Percentiles rank a stretch among this genome's conserved stretches.
phyloP scores from a whole-genome alignment of 1,140 invertebrate genomes.

The Eriocheir sinensis region DNA sequence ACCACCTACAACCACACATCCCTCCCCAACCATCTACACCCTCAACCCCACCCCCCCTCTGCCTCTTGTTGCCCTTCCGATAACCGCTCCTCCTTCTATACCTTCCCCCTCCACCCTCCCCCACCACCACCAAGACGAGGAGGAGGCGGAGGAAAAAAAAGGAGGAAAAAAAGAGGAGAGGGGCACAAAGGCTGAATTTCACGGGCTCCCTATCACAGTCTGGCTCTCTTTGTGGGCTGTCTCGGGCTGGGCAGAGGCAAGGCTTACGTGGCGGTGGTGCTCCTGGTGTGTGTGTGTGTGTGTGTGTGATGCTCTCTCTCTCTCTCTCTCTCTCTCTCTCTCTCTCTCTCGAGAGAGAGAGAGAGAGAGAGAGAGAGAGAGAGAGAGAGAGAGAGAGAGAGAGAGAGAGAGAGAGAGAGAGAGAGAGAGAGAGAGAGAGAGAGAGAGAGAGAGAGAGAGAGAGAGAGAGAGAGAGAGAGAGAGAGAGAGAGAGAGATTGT shows the following conservation, averaged over 20 bases:
- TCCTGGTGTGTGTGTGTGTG: too few relatives aligned
- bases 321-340: conserved; percentile 12
- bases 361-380: too few relatives aligned
- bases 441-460: conserved; percentile 22
- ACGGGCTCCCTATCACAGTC: conserved; percentile 2
- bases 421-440: conserved; percentile 22
- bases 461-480: conserved; percentile 22
- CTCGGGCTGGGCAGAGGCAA: not conserved
- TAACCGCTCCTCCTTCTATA: too few relatives aligned
- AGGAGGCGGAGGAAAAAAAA: not conserved
- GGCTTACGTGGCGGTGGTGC: not conserved
- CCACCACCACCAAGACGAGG: not conserved
- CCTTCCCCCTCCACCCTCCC: not conserved
- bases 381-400: too few relatives aligned
- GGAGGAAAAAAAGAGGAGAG: not conserved
- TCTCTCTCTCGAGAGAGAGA: not conserved
- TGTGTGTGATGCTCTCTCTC: not conserved
- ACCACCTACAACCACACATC: not conserved
- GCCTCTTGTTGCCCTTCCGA: not conserved
- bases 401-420: not conserved
- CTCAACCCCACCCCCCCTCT: not conserved
- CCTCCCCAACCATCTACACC: not conserved
- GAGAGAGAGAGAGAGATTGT: not conserved
- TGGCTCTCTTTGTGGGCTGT: not conserved
- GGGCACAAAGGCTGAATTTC: conserved; percentile 2